Base-by-base conservation (phyloP, 2,797 vertebrate genomes). In the Mastacembelus armatus region DNA sequence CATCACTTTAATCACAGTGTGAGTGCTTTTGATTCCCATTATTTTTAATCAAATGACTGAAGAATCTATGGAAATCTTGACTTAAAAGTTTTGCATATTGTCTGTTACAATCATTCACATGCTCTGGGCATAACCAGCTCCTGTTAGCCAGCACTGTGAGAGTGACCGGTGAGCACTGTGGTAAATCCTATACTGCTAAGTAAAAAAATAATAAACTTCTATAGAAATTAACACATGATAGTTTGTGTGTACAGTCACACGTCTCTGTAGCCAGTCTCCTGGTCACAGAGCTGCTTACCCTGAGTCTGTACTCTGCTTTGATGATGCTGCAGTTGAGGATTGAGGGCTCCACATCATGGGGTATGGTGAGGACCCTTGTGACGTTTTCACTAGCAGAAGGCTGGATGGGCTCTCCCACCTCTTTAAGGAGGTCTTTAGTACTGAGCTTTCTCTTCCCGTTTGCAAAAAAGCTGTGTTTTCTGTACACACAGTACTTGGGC, bases 401-500 rank as follows among this genome's bases (percentile, higher is more conserved):
- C 0, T 93, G 91, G 71, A 98, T 89, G 6, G 95, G 93, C 0
- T 96, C 92, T 42, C 96, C 97, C 52, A 93, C 93, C 4, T 96
- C 92, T 84, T 93, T 97, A 7, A 96, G 59, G 74, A 98, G 84
- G 6, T 96, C 92, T 71, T 94, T 93, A 7, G 91, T 97, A 4
- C 85, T 33, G 71, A 96, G 63, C 81, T 65, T 95, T 90, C 94
- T 95, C 83, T 90, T 95, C 44, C 94, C 93, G 50, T 66, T 77
- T 76, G 96, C 96, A 87, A 96, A 96, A 84, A 95, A 96, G 85
- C 94, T 95, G 81, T 95, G 92, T 73, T 96, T 97, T 77, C 90
- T 93, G 90, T 96, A 96, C 77, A 97, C 77, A 70, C 90, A 91
- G 89, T 94, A 96, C 91, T 97, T 98, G 81, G 95, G 96, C 89